Conservation (phyloP, 2,113 vertebrate species). For the Caretta caretta region DNA sequence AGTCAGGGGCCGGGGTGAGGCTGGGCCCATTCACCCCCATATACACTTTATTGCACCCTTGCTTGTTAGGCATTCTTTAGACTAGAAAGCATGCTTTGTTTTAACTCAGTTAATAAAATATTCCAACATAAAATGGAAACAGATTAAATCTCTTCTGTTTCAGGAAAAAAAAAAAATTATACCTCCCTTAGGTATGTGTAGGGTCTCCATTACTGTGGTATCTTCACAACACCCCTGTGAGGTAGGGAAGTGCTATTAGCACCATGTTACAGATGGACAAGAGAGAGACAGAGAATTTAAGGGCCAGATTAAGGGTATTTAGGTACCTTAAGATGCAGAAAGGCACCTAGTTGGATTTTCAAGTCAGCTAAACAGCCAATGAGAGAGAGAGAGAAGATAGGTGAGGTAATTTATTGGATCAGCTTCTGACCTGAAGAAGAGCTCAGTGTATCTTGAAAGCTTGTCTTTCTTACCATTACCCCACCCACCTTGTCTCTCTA, state of each 20-base stretch:
- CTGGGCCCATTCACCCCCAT: no score
- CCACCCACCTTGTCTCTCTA: not conserved
- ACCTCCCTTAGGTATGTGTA: not conserved
- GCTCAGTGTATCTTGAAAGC: no score
- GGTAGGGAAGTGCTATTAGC: not conserved
- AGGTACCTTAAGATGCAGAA: not conserved
- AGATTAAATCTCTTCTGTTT: not conserved
- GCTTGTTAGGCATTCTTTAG: not conserved
- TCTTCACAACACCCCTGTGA: not conserved
- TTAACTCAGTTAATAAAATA: not conserved
- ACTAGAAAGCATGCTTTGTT: fast-evolving
- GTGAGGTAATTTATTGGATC: not conserved
- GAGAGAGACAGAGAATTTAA: not conserved
- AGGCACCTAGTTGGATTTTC: not conserved
- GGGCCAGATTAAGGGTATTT: not conserved
- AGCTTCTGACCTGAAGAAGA: not conserved
- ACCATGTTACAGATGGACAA: not conserved
- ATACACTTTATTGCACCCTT: not conserved
- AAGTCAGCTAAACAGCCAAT: not conserved
- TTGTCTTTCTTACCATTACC: no score
- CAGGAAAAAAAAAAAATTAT: no score
- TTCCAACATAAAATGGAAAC: not conserved
- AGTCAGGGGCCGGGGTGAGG: not conserved
- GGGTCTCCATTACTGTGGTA: not conserved
- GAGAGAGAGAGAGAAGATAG: not conserved